Evolutionary conservation across 2,113 vertebrate genomes (phyloP).

Genomic region (Mirounga angustirostris): DNA sequence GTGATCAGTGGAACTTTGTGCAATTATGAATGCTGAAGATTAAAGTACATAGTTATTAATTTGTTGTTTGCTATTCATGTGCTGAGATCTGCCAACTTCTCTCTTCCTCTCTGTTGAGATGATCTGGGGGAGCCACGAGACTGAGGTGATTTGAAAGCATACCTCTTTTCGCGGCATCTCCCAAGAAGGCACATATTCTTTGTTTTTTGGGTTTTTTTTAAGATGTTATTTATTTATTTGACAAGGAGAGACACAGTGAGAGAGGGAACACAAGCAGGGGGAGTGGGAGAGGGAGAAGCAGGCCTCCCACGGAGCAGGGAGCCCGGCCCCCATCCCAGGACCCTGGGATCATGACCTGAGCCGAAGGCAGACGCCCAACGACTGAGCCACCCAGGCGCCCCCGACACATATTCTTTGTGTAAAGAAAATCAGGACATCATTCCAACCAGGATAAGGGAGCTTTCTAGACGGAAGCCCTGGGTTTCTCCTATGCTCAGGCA

Average conservation of each 20-base stretch:
- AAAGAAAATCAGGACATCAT: slow-evolving; percentile 6
- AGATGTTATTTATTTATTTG: too few species aligned
- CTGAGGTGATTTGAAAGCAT: not conserved
- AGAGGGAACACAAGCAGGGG: too few species aligned
- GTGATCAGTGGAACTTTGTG: slow-evolving; percentile 70
- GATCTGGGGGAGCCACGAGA: slow-evolving; percentile 45
- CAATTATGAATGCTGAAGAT: slow-evolving; percentile 72
- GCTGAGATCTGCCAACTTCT: slow-evolving; percentile 48
- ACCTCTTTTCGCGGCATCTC: not conserved
- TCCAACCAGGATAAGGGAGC: not conserved
- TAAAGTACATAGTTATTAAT: slow-evolving; percentile 74
- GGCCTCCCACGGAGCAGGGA: too few species aligned
- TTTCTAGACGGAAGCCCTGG: not conserved
- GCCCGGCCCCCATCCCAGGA: too few species aligned
- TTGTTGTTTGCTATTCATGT: slow-evolving; percentile 68
- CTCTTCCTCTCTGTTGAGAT: slow-evolving; percentile 38
- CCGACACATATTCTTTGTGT: not conserved
- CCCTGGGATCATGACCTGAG: too few species aligned
- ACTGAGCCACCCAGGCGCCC: too few species aligned
- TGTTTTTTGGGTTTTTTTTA: not conserved
- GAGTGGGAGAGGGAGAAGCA: too few species aligned
- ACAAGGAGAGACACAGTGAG: too few species aligned
- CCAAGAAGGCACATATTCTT: slow-evolving; percentile 1
- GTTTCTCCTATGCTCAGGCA: not conserved
- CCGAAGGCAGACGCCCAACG: too few species aligned